phyloP scores from a whole-genome alignment of 2,888 invertebrate genomes.

The Cecidostiba fungosa region DNA sequence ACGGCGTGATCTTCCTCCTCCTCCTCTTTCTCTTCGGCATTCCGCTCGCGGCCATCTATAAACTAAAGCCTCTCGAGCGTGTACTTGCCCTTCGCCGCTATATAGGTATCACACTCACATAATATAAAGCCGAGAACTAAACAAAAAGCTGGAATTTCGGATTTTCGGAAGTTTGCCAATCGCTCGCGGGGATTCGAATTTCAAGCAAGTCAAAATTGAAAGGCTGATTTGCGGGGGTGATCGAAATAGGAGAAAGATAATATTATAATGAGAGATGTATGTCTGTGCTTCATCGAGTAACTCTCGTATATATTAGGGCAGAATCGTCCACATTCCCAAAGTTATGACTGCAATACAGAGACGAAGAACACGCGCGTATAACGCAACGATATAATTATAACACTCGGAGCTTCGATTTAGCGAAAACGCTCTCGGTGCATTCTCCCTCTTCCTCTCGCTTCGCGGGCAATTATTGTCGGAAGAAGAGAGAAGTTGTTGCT shows the following conservation, averaged over 20 bases:
- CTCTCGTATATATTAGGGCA: neutral
- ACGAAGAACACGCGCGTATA: neutral
- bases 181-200: too few species aligned
- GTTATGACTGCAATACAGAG: neutral
- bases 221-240: neutral
- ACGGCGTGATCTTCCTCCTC: conserved; percentile 13
- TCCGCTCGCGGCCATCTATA: conserved; percentile 53
- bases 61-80: neutral
- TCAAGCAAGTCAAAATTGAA: neutral
- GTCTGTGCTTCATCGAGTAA: neutral
- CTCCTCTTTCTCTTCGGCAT: conserved; percentile 39
- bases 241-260: neutral
- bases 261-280: neutral
- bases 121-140: neutral
- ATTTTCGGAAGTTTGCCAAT: neutral
- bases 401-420: neutral
- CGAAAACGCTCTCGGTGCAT: neutral
- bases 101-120: neutral
- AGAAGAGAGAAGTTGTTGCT: conserved; percentile 18
- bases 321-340: neutral
- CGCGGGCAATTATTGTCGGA: conserved; percentile 35
- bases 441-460: conserved; percentile 6
- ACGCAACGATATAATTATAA: neutral
- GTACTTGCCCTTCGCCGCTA: neutral
- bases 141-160: conserved; percentile 9